Evolutionary conservation across 2,797 vertebrate species (phyloP), one percentile per base, ranked within the genome.

Genomic region (Chromobotia macracanthus): DNA sequence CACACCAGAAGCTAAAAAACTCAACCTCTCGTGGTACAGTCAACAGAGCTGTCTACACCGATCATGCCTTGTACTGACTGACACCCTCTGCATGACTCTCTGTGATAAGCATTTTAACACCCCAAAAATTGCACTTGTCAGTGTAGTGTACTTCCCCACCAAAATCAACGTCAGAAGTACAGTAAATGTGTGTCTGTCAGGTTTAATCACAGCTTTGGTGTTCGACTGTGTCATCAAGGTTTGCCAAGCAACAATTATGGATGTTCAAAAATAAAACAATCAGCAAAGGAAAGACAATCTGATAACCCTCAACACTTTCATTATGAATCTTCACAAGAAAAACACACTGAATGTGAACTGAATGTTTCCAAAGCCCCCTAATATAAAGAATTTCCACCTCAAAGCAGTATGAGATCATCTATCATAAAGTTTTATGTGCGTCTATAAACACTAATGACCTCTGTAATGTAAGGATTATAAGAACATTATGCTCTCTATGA

Each of bases 371-470:
- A 28, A 28, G 28, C 28, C 28, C n/a, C 4, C 28, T 28, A 28
- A 28, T 28, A 28, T 28, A 28, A 28, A 28, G 28, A 28, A 56
- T 77, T n/a, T 31, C 19, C 56, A 69, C 69, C 60, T 65, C 56
- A 71, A 65, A 35, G 48, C 58, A 65, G 63, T 56, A 63, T 60
- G 23, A 68, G 65, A 74, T 75, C 60, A 80, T 75, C 55, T 56
- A 51, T 35, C 64, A 80, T 83, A 68, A 79, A 81, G 44, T 79
- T 83, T 83, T 41, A 83, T 63, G 21, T 60, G 28, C 16, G 71
- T 78, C 65, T 50, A 80, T 85, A 83, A 82, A 80, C 61, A 48
- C 41, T 56, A 69, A 83, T 81, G 81, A 83, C 81, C 84, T 81
- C 75, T 71, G 72, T 69, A 53, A 25, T 81, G 84, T 79, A 58